These are phyloP conservation scores for Prunella strophiata DNA, from an alignment of 2,797 vertebrate species.

Conservation along the genomic window DNA sequence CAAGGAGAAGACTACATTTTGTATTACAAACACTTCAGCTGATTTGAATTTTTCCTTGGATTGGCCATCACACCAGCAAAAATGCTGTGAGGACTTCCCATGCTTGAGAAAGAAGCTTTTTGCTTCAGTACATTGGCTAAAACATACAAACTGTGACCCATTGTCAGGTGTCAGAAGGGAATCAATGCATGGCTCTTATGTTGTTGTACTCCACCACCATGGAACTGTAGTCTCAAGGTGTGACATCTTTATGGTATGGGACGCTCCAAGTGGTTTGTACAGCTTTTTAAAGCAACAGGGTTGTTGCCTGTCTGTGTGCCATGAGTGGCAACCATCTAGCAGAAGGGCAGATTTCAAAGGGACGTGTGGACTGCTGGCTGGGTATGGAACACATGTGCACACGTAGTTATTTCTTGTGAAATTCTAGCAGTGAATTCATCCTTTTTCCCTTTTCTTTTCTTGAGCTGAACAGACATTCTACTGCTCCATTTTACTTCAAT, in stretches of 20 bases:
- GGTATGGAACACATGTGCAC: fast-evolving
- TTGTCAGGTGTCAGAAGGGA: background rate
- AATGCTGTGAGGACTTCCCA: background rate
- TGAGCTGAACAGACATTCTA: background rate
- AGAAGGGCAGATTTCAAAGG: background rate
- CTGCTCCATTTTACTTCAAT: background rate
- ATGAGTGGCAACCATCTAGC: background rate
- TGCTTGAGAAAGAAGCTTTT: background rate
- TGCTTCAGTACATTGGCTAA: background rate
- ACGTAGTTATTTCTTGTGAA: background rate
- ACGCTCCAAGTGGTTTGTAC: background rate
- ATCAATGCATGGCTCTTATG: background rate
- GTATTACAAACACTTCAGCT: background rate
- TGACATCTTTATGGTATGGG: background rate
- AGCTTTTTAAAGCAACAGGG: background rate
- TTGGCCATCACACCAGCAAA: background rate
- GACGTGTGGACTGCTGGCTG: background rate
- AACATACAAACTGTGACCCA: background rate
- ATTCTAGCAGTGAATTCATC: background rate
- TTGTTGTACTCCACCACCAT: background rate
- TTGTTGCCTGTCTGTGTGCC: background rate
- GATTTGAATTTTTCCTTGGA: background rate
- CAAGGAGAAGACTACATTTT: background rate
- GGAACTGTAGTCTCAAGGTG: background rate
- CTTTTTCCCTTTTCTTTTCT: background rate